Evolutionary conservation across 2,113 vertebrate genomes (phyloP).

Genomic region (Carassius carassius): DNA sequence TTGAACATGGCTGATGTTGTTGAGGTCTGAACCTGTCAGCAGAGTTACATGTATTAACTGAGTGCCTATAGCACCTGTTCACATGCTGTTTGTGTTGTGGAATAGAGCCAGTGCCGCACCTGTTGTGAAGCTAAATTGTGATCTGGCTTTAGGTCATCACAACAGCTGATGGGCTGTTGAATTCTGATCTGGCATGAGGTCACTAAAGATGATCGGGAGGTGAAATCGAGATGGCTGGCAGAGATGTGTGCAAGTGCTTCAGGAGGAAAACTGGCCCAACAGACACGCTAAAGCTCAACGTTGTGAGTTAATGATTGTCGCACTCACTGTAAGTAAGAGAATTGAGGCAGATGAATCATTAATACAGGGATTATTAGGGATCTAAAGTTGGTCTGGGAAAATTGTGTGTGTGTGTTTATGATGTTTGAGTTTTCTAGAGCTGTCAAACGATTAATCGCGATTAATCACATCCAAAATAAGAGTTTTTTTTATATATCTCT

Average conservation of each 20-base stretch:
- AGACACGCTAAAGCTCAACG: neutral
- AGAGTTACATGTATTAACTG: neutral
- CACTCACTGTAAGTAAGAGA: neutral
- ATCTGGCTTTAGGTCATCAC: neutral
- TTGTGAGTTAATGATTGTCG: neutral
- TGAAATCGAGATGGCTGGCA: slow-evolving; percentile 8
- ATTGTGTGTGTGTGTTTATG: neutral
- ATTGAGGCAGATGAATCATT: neutral
- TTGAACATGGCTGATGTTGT: neutral
- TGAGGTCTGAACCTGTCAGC: slow-evolving; percentile 4
- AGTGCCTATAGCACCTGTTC: slow-evolving; percentile 27
- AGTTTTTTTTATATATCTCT: no score
- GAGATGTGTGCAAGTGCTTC: neutral
- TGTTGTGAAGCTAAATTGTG: slow-evolving; percentile 23
- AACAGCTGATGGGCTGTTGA: slow-evolving; percentile 28
- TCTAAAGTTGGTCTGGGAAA: neutral
- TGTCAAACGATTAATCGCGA: no score
- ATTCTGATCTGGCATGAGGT: slow-evolving; percentile 12
- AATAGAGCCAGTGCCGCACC: slow-evolving; percentile 4
- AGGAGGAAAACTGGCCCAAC: neutral
- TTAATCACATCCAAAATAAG: no score
- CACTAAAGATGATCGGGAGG: slow-evolving; percentile 5
- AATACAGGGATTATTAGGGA: neutral
- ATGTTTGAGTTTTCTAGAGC: neutral
- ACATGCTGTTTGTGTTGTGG: neutral